phyloP scores from a whole-genome alignment of 2,888 invertebrate genomes.

The Acanthosoma haemorrhoidale region DNA sequence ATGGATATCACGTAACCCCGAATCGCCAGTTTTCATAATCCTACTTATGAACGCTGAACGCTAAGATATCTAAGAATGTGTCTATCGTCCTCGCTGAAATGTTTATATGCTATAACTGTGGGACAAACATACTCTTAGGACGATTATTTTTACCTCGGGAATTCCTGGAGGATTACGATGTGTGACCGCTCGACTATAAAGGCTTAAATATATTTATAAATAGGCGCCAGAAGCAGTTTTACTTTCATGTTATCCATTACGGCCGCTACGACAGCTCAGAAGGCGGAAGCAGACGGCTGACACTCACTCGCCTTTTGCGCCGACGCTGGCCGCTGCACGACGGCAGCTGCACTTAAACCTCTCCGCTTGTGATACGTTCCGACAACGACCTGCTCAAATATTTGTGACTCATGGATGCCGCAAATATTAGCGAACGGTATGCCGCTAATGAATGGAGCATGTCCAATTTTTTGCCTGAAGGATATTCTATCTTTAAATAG shows the following conservation, averaged over 20 bases:
- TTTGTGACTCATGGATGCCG: too few species aligned
- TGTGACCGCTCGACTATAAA: background rate
- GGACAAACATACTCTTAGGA: background rate
- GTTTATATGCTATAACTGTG: too few species aligned
- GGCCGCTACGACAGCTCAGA: background rate
- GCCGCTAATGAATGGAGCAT: background rate
- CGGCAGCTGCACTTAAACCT: background rate
- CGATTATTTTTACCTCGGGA: background rate
- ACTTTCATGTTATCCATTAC: background rate
- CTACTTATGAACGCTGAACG: too few species aligned
- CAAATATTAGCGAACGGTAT: background rate
- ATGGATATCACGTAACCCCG: too few species aligned
- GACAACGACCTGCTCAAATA: background rate
- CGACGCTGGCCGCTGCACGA: background rate
- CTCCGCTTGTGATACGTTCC: background rate
- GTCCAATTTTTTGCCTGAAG: background rate
- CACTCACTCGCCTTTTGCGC: background rate
- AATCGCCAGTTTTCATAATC: too few species aligned
- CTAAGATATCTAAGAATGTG: too few species aligned
- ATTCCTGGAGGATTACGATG: background rate
- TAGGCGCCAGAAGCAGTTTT: background rate
- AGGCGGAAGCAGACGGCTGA: conserved; percentile 5
- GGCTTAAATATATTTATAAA: conserved; percentile 1
- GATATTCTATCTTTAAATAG: too few species aligned
- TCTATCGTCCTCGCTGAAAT: too few species aligned